phyloP scores from a whole-genome alignment of 1,140 invertebrate genomes.

The Bombus superbus region DNA sequence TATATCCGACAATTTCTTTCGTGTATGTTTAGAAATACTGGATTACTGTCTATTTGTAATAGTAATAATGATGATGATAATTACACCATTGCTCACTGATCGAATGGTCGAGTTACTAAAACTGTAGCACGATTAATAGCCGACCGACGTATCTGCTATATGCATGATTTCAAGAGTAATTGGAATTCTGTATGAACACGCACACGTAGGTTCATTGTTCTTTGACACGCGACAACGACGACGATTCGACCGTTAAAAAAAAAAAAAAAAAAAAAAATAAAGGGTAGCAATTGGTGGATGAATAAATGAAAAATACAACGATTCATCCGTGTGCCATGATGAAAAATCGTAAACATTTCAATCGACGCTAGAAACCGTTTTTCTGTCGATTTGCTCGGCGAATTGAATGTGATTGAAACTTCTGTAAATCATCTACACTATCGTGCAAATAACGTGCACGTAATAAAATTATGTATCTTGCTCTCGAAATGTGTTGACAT shows the following conservation, averaged over 20 bases:
- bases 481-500: too few relatives aligned
- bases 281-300: neutral
- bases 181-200: slow-evolving; percentile 12
- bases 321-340: too few relatives aligned
- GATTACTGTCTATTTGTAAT: neutral
- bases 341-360: too few relatives aligned
- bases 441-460: too few relatives aligned
- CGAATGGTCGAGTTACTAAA: neutral
- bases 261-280: neutral
- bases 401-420: too few relatives aligned
- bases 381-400: too few relatives aligned
- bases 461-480: too few relatives aligned
- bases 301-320: too few relatives aligned
- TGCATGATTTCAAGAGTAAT: neutral
- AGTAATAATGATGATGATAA: neutral
- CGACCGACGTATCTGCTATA: neutral
- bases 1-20: too few relatives aligned
- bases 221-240: neutral
- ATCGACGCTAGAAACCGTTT: too few relatives aligned
- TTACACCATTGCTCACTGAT: neutral
- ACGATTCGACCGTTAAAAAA: neutral
- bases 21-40: neutral
- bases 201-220: neutral
- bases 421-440: too few relatives aligned
- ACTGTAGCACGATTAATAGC: neutral